Evolutionary conservation across 2,888 invertebrate genomes (phyloP).

Genomic region (Ormyrus pomaceus): DNA sequence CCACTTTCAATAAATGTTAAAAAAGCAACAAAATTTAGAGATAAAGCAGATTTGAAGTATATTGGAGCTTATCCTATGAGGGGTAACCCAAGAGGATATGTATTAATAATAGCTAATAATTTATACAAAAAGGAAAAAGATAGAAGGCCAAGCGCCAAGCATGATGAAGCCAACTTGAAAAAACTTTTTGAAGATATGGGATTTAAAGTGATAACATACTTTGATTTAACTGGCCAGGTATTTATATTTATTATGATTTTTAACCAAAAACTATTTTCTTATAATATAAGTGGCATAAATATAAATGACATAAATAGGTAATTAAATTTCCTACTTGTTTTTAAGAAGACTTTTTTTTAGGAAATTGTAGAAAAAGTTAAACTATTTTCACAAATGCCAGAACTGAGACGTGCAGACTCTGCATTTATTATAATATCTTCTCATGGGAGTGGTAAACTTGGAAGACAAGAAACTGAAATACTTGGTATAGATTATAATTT

Average conservation of each 20-base stretch:
- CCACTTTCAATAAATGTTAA: constrained; percentile 66
- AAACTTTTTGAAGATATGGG: constrained; percentile 70
- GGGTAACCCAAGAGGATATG: constrained; percentile 70
- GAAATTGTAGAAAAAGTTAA: constrained; percentile 61
- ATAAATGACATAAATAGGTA: background rate
- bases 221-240: constrained; percentile 67
- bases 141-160: constrained; percentile 61
- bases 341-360: constrained; percentile 59
- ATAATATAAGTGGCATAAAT: background rate
- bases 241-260: background rate
- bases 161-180: constrained; percentile 67
- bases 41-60: constrained; percentile 57
- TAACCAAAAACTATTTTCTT: background rate
- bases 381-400: constrained; percentile 63
- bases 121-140: constrained; percentile 57
- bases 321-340: background rate
- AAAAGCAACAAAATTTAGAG: constrained; percentile 67
- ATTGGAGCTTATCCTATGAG: constrained; percentile 69
- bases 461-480: constrained; percentile 64
- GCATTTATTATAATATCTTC: constrained; percentile 71
- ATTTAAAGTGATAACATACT: constrained; percentile 63
- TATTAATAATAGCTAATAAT: constrained; percentile 70
- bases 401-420: constrained; percentile 67
- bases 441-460: constrained; percentile 64
- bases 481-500: constrained; percentile 62